A percentile compares a stretch with the other conserved stretches of the same genome.
Conservation (phyloP, 2,113 vertebrate species). For the Xenopus laevis region DNA sequence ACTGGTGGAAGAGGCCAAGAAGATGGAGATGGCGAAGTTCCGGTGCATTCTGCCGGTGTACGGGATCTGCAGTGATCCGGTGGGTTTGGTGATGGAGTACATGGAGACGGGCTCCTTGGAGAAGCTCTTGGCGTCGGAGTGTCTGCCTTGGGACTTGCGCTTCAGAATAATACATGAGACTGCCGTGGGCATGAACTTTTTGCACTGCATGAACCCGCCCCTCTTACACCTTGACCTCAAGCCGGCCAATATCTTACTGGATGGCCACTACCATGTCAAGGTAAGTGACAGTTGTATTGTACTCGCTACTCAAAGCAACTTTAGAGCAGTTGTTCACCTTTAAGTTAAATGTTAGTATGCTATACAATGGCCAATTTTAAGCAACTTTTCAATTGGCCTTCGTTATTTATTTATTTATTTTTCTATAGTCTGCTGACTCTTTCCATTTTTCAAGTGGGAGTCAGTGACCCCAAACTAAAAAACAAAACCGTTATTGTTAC, state of each 20-base stretch:
- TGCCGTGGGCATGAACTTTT: constrained; percentile 95
- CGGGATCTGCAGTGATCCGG: constrained; percentile 86
- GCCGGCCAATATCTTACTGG: constrained; percentile 94
- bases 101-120: constrained; percentile 96
- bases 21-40: constrained; percentile 98
- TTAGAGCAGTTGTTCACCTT: too few relatives aligned
- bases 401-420: too few relatives aligned
- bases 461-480: too few relatives aligned
- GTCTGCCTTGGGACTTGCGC: constrained; percentile 88
- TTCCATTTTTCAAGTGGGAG: too few relatives aligned
- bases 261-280: constrained; percentile 95
- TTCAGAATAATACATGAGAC: constrained; percentile 95
- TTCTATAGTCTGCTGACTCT: too few relatives aligned
- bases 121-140: constrained; percentile 82
- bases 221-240: constrained; percentile 95
- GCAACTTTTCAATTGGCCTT: too few relatives aligned
- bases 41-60: constrained; percentile 93
- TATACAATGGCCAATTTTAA: too few relatives aligned
- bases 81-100: constrained; percentile 95
- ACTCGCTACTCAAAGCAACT: too few relatives aligned
- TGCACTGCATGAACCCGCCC: constrained; percentile 93
- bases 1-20: constrained; percentile 90
- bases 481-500: too few relatives aligned
- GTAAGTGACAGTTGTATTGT: constrained; percentile 49
- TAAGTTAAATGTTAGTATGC: too few relatives aligned